A percentile compares a stretch with the other conserved stretches of the same genome.
These are phyloP conservation scores for Spodoptera picta DNA, from an alignment of 2,888 invertebrate genomes.

Conservation along the genomic window DNA sequence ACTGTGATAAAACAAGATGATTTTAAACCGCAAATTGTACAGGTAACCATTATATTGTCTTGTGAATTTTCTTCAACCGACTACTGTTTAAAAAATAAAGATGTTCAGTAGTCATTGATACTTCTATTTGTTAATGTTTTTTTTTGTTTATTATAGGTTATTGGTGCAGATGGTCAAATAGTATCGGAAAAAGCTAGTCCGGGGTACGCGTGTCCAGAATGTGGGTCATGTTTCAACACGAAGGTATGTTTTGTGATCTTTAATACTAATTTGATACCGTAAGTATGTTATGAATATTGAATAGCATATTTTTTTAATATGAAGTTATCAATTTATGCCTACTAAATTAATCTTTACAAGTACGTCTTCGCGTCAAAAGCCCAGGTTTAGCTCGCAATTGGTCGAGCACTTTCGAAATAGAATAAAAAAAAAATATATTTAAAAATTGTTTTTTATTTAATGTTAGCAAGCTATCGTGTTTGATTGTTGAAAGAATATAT, in stretches of 20 bases:
- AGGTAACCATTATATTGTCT: conserved; percentile 70
- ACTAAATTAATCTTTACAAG: no score
- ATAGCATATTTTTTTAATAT: no score
- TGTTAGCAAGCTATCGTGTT: no score
- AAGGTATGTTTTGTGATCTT: conserved; percentile 71
- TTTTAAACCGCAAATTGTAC: conserved; percentile 86
- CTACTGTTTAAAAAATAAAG: neutral
- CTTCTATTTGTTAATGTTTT: neutral
- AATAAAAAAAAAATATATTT: no score
- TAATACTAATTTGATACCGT: neutral
- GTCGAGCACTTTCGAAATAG: no score
- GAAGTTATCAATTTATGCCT: no score
- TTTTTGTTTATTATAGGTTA: conserved; percentile 68
- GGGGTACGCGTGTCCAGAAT: conserved; percentile 84
- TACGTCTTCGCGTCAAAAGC: no score
- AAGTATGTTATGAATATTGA: no score
- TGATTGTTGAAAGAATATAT: no score
- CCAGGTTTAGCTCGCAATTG: no score
- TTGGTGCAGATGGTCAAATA: conserved; percentile 83
- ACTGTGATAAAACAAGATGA: conserved; percentile 87
- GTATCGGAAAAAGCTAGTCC: conserved; percentile 79
- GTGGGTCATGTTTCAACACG: conserved; percentile 86
- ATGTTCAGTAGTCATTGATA: no score
- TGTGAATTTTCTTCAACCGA: neutral
- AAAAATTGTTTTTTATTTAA: no score